Conservation (phyloP, 2,797 vertebrate genomes). For the Decapterus maruadsi region DNA sequence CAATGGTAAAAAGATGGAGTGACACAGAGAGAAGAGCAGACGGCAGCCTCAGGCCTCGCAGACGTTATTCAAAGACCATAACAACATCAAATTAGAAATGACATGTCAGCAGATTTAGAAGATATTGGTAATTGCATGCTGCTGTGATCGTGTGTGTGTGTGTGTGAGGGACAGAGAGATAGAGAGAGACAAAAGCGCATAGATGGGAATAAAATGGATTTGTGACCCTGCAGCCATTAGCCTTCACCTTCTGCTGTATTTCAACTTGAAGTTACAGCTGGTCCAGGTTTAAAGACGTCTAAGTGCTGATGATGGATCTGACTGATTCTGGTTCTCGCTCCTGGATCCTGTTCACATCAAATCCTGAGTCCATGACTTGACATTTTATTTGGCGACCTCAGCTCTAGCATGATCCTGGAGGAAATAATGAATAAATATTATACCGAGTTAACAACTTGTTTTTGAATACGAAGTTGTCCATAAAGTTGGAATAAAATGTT, state of each 20-base stretch:
- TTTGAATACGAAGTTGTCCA: too few species aligned
- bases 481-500: too few species aligned
- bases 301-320: too few species aligned
- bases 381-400: too few species aligned
- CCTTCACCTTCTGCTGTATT: background rate
- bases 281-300: background rate
- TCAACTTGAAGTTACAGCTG: background rate
- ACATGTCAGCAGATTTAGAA: slow-evolving; percentile 70
- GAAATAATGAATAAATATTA: too few species aligned
- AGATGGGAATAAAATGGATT: slow-evolving; percentile 2
- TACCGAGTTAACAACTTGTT: too few species aligned
- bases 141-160: slow-evolving; percentile 9
- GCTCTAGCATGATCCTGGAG: too few species aligned
- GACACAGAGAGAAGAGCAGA: slow-evolving; percentile 2
- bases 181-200: background rate
- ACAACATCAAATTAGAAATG: slow-evolving; percentile 67
- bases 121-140: slow-evolving; percentile 71
- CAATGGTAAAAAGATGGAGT: background rate
- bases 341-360: background rate
- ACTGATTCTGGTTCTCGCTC: background rate
- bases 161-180: background rate
- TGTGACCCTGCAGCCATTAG: slow-evolving; percentile 17
- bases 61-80: slow-evolving; percentile 51
- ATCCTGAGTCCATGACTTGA: too few species aligned
- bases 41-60: slow-evolving; percentile 27